A percentile compares a stretch with the other conserved stretches of the same genome.
These are phyloP conservation scores for Drymodes brunneopygia DNA, from an alignment of 2,113 vertebrate species.

Conservation along the genomic window DNA sequence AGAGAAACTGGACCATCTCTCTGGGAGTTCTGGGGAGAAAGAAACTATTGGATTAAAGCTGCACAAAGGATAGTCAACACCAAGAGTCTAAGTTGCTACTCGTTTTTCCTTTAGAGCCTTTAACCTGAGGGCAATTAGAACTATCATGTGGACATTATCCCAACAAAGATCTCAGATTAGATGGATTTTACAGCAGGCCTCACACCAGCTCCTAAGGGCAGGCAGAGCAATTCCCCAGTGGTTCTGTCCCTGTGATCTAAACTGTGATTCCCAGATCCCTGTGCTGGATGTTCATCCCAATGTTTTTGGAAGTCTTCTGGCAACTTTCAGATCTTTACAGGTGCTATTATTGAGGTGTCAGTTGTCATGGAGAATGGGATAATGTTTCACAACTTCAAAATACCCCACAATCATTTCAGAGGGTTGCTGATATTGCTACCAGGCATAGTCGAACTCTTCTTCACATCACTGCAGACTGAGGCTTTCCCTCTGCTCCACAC, in stretches of 20 bases:
- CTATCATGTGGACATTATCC: not conserved
- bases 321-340: conserved; percentile 11
- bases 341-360: conserved; percentile 16
- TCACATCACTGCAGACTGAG: not conserved
- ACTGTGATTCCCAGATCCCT: not conserved
- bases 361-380: not conserved
- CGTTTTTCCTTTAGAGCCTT: not conserved
- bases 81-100: not conserved
- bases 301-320: not conserved
- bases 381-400: conserved; percentile 29
- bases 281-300: not conserved
- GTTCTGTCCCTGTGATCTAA: not conserved
- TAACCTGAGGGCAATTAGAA: not conserved
- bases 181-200: not conserved
- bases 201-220: not conserved
- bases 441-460: not conserved
- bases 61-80: not conserved
- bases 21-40: not conserved
- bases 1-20: not conserved
- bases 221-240: not conserved
- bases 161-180: not conserved
- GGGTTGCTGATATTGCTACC: conserved; percentile 8
- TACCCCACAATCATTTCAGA: not conserved
- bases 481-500: not conserved
- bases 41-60: not conserved